Percentiles rank a stretch among this genome's conserved stretches.
Evolutionary conservation across 2,797 vertebrate genomes (phyloP).

Genomic region (Thamnophis elegans): DNA sequence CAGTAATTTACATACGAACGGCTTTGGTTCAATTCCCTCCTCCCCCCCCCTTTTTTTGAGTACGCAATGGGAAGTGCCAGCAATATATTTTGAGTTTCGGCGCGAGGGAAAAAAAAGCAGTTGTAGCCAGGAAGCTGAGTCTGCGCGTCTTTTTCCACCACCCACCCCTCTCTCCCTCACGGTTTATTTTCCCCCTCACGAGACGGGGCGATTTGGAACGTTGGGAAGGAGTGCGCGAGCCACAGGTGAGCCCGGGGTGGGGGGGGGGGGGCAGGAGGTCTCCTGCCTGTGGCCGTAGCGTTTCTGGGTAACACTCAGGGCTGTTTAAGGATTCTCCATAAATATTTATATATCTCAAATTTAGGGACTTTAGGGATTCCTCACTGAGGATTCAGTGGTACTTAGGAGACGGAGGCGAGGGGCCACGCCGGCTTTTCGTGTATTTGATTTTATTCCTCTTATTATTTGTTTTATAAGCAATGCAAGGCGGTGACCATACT

Average conservation of each 20-base stretch:
- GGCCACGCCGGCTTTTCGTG: neutral
- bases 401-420: neutral
- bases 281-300: neutral
- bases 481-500: neutral
- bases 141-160: rapidly evolving
- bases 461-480: neutral
- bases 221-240: neutral
- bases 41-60: neutral
- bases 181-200: too few relatives aligned
- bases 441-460: neutral
- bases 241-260: neutral
- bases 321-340: neutral
- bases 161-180: rapidly evolving
- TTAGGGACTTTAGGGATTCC: neutral
- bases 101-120: neutral
- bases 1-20: too few relatives aligned
- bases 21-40: too few relatives aligned
- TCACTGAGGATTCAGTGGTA: neutral
- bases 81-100: neutral
- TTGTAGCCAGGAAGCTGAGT: neutral
- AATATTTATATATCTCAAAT: neutral
- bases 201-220: too few relatives aligned
- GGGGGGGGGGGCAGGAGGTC: too few relatives aligned
- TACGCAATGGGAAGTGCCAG: neutral
- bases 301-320: neutral